These are phyloP conservation scores for Cygnus buccinator DNA, from an alignment of 2,113 vertebrate species.

Conservation along the genomic window DNA sequence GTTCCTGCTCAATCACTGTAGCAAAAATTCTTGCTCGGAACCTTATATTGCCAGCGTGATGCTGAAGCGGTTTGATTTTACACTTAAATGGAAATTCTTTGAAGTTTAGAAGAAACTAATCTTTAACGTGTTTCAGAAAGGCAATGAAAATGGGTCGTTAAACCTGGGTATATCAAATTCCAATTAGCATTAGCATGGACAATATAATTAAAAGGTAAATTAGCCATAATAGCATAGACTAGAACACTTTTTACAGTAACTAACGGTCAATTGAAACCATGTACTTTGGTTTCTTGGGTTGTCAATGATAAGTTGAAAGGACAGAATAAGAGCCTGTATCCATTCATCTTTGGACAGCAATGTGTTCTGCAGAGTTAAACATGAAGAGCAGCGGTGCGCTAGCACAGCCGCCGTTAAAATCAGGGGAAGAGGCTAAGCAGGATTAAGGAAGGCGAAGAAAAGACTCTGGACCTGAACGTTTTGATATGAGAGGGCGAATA, in stretches of 20 bases:
- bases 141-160: conserved; percentile 68
- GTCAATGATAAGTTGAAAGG: conserved; percentile 55
- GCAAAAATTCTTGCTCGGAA: conserved; percentile 43
- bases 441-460: conserved; percentile 9
- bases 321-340: conserved; percentile 40
- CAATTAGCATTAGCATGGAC: conserved; percentile 70
- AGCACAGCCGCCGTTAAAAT: background rate
- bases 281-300: conserved; percentile 59
- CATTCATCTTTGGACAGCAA: conserved; percentile 49
- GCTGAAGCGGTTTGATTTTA: conserved; percentile 66
- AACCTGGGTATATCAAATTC: conserved; percentile 71
- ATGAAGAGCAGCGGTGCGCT: background rate
- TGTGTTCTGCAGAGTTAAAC: conserved; percentile 49
- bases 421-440: background rate
- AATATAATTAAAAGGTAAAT: conserved; percentile 77
- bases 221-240: conserved; percentile 60
- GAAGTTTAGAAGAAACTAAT: conserved; percentile 71
- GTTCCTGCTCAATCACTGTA: conserved; percentile 48
- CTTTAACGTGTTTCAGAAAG: conserved; percentile 67
- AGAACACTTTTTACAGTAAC: conserved; percentile 67
- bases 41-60: conserved; percentile 44
- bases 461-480: background rate
- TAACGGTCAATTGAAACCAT: conserved; percentile 69
- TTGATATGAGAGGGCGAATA: background rate
- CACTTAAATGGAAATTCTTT: conserved; percentile 66